A percentile compares a stretch with the other conserved stretches of the same genome.
phyloP scores from a whole-genome alignment of 2,888 invertebrate species.

The Carcina quercana region DNA sequence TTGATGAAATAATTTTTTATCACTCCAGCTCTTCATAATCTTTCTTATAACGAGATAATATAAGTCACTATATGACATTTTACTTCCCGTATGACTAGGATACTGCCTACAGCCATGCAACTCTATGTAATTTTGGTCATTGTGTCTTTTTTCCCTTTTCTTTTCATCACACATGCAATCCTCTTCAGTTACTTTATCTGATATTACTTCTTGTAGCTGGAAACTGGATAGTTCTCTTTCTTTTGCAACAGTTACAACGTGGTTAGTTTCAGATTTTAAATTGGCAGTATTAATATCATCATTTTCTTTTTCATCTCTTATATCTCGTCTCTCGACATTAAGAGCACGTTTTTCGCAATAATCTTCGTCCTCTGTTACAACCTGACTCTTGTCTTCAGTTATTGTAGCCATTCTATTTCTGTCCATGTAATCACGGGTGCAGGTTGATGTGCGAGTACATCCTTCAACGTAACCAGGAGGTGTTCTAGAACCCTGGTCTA shows the following conservation, averaged over 20 bases:
- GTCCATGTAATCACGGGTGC: conserved; percentile 52
- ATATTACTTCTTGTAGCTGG: too few relatives aligned
- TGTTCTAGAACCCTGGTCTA: conserved; percentile 42
- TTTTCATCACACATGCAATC: conserved; percentile 25
- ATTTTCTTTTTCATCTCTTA: conserved; percentile 15
- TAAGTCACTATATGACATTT: conserved; percentile 30
- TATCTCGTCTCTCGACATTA: conserved; percentile 36
- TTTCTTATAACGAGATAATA: conserved; percentile 30
- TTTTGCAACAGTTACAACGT: too few relatives aligned
- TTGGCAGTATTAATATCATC: too few relatives aligned
- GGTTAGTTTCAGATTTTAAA: too few relatives aligned
- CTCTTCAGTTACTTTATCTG: too few relatives aligned
- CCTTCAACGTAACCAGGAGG: conserved; percentile 60
- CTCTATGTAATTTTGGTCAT: too few relatives aligned
- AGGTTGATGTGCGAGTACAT: conserved; percentile 60
- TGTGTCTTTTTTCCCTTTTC: conserved; percentile 27
- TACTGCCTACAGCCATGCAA: too few relatives aligned
- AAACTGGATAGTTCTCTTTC: too few relatives aligned
- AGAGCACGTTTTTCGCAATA: conserved; percentile 58
- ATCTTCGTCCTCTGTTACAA: conserved; percentile 35
- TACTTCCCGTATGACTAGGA: conserved; percentile 5
- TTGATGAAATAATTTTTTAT: conserved; percentile 7
- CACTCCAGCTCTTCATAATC: conserved; percentile 24
- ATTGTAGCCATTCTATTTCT: conserved; percentile 42
- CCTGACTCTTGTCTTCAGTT: conserved; percentile 12